A percentile compares a stretch with the other conserved stretches of the same genome.
These are phyloP conservation scores for Rutpela maculata DNA, from an alignment of 2,888 invertebrate genomes.

Conservation along the genomic window DNA sequence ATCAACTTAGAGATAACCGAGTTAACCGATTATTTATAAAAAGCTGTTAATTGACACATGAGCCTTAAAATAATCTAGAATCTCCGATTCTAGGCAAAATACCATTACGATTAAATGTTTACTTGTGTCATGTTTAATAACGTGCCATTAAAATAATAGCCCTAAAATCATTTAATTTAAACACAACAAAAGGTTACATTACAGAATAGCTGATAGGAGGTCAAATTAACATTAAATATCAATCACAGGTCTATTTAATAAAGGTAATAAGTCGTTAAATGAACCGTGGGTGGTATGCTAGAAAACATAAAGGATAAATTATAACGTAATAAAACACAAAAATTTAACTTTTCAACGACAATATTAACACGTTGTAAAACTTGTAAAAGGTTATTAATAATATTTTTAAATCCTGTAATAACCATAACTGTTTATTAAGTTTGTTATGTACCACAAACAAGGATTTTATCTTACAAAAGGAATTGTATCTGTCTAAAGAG, in stretches of 20 bases:
- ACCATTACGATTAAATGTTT: slow-evolving; percentile 42
- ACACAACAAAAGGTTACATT: slow-evolving; percentile 13
- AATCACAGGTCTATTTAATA: slow-evolving; percentile 28
- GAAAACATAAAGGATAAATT: slow-evolving; percentile 31
- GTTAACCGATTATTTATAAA: slow-evolving; percentile 29
- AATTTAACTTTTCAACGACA: slow-evolving; percentile 30
- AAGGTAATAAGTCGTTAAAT: slow-evolving; percentile 21
- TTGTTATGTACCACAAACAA: not conserved
- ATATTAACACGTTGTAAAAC: slow-evolving; percentile 29
- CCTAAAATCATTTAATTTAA: slow-evolving; percentile 30
- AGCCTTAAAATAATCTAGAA: slow-evolving; percentile 33
- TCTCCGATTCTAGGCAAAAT: slow-evolving; percentile 30
- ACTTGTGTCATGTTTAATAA: slow-evolving; percentile 46
- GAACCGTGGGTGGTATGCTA: slow-evolving; percentile 21
- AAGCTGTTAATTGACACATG: slow-evolving; percentile 38
- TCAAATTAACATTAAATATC: slow-evolving; percentile 12
- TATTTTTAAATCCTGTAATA: slow-evolving; percentile 7
- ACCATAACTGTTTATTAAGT: not conserved
- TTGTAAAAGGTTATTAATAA: slow-evolving; percentile 25
- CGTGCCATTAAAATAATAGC: slow-evolving; percentile 40
- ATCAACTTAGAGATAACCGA: slow-evolving; percentile 30
- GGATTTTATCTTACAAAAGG: not conserved
- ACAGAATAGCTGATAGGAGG: slow-evolving; percentile 8
- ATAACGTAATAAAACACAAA: slow-evolving; percentile 24
- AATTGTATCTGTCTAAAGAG: too few relatives aligned